These are phyloP conservation scores for Promerops cafer DNA, from an alignment of 2,113 vertebrate species.

Conservation along the genomic window DNA sequence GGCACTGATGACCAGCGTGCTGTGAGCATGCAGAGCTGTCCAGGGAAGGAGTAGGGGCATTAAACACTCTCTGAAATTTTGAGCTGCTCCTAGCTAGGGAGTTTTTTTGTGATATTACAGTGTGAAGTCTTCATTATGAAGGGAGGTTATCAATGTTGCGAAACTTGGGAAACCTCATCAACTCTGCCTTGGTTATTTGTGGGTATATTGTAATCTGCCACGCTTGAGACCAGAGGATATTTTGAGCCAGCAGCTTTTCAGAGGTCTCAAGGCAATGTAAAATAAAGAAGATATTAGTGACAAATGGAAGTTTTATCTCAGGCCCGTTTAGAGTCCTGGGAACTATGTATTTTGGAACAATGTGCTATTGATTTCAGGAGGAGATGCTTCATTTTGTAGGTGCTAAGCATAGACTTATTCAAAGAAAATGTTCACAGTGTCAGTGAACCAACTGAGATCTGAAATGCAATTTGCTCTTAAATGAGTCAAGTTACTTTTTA, in stretches of 20 bases:
- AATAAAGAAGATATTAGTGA: background rate
- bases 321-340: background rate
- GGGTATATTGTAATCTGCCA: background rate
- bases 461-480: background rate
- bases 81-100: background rate
- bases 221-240: background rate
- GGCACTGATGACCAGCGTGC: background rate
- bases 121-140: background rate
- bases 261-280: background rate
- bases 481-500: background rate
- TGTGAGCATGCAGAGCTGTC: background rate
- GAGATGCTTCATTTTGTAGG: background rate
- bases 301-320: background rate
- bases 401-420: background rate
- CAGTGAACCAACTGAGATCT: background rate
- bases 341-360: background rate
- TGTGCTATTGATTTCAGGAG: background rate
- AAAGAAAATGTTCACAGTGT: background rate
- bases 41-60: background rate
- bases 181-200: background rate
- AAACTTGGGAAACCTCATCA: background rate
- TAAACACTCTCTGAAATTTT: background rate
- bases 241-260: background rate
- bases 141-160: background rate
- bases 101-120: background rate